Evolutionary conservation across 2,888 invertebrate genomes (phyloP).

Genomic region (Drosophila mettleri): DNA sequence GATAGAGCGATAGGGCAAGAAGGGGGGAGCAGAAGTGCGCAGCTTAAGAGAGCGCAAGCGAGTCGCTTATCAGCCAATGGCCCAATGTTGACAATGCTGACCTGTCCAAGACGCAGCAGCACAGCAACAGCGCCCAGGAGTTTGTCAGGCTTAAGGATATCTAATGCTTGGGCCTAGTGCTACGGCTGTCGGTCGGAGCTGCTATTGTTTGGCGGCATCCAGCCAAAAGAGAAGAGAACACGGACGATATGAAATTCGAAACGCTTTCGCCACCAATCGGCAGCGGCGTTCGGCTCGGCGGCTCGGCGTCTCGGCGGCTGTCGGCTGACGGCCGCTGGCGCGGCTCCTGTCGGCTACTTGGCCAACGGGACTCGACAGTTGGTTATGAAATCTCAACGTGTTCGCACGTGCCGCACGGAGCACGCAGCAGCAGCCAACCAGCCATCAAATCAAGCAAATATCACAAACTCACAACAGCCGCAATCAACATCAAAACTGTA

Average conservation of each 20-base stretch:
- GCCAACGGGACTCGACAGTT: conserved; percentile 72
- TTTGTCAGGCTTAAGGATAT: conserved; percentile 31
- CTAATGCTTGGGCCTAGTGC: conserved; percentile 4
- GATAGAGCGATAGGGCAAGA: background rate
- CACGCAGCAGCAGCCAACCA: conserved; percentile 71
- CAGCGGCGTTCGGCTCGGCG: conserved; percentile 27
- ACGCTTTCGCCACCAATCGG: conserved; percentile 37
- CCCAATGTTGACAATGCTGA: conserved; percentile 58
- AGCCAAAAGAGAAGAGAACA: conserved; percentile 35
- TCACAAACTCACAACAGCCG: conserved; percentile 38
- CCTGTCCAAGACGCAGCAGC: conserved; percentile 59
- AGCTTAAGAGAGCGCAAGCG: conserved; percentile 23
- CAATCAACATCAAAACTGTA: conserved; percentile 19
- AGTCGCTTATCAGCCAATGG: conserved; percentile 46
- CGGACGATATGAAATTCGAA: conserved; percentile 40
- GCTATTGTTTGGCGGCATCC: conserved; percentile 30
- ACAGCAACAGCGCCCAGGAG: conserved; percentile 59
- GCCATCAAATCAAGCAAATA: conserved; percentile 59
- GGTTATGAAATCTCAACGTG: conserved; percentile 83
- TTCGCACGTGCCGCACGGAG: conserved; percentile 82
- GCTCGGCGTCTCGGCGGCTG: conserved; percentile 25
- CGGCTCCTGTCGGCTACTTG: conserved; percentile 46
- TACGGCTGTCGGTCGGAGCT: conserved; percentile 2
- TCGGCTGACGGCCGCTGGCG: conserved; percentile 33
- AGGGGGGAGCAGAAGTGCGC: background rate